These are phyloP conservation scores for Melieria picta DNA, from an alignment of 2,888 invertebrate species.

Conservation along the genomic window DNA sequence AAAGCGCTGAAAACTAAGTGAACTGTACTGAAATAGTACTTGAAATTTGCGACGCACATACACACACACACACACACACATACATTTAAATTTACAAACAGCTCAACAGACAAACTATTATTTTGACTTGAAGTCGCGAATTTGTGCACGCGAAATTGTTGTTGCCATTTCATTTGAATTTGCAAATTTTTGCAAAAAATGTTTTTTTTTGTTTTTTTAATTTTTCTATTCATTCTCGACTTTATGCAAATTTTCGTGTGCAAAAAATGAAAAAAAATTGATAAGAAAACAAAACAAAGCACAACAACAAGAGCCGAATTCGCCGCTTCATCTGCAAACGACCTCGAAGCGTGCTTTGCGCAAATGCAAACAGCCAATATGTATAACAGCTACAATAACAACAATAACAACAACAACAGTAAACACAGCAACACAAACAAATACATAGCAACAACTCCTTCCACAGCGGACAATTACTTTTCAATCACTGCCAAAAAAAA, in stretches of 20 bases:
- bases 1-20: too few species aligned
- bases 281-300: slow-evolving; percentile 5
- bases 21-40: too few species aligned
- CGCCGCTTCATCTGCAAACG: slow-evolving; percentile 35
- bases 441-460: slow-evolving; percentile 27
- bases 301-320: slow-evolving; percentile 6
- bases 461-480: slow-evolving; percentile 37
- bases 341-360: slow-evolving; percentile 33
- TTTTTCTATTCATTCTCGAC: too few species aligned
- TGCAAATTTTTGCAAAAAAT: too few species aligned
- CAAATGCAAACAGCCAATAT: background rate
- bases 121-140: too few species aligned
- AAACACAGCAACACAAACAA: slow-evolving; percentile 14
- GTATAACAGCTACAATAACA: background rate
- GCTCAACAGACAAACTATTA: too few species aligned
- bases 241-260: slow-evolving; percentile 4
- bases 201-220: too few species aligned
- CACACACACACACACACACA: too few species aligned
- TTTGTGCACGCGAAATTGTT: too few species aligned
- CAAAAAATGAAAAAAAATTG: background rate
- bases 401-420: slow-evolving; percentile 5
- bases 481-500: slow-evolving; percentile 37
- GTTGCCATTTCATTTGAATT: too few species aligned
- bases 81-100: too few species aligned
- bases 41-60: too few species aligned